A percentile compares a stretch with the other conserved stretches of the same genome.
Evolutionary conservation across 1,140 invertebrate genomes (phyloP).

Genomic region (Leptonema lineaticorne): DNA sequence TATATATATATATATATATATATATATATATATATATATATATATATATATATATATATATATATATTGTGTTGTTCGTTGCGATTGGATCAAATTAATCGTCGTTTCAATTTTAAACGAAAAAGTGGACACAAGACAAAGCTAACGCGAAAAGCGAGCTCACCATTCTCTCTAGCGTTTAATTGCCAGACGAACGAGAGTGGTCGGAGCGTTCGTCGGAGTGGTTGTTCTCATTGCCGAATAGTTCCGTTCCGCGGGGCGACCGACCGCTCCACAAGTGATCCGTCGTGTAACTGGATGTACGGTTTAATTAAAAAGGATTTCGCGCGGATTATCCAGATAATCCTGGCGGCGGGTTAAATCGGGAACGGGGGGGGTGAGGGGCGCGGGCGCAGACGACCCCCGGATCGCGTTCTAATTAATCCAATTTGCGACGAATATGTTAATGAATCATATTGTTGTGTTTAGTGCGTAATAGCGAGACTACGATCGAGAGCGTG

Average conservation of each 20-base stretch:
- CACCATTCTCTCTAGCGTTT: too few species aligned
- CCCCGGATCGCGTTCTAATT: conserved; percentile 19
- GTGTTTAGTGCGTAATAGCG: conserved; percentile 14
- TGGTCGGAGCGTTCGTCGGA: too few species aligned
- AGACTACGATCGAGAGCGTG: not conserved
- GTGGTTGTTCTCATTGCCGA: too few species aligned
- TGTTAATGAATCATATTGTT: conserved; percentile 29
- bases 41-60: too few species aligned
- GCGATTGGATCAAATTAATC: too few species aligned
- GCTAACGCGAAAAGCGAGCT: too few species aligned
- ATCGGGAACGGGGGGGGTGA: too few species aligned
- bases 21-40: too few species aligned
- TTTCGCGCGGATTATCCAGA: conserved; percentile 24
- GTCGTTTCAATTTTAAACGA: too few species aligned
- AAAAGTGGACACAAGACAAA: too few species aligned
- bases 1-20: too few species aligned
- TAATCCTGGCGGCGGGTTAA: conserved; percentile 24
- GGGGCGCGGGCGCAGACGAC: not conserved
- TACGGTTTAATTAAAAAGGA: conserved; percentile 34
- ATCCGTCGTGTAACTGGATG: conserved; percentile 32
- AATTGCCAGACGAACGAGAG: not conserved
- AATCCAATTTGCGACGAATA: conserved; percentile 28
- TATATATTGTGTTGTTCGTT: too few species aligned
- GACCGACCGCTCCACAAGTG: conserved; percentile 27
- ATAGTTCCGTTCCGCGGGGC: conserved; percentile 12